Base-by-base conservation (phyloP, 2,113 vertebrate species). In the Xenus cinereus region DNA sequence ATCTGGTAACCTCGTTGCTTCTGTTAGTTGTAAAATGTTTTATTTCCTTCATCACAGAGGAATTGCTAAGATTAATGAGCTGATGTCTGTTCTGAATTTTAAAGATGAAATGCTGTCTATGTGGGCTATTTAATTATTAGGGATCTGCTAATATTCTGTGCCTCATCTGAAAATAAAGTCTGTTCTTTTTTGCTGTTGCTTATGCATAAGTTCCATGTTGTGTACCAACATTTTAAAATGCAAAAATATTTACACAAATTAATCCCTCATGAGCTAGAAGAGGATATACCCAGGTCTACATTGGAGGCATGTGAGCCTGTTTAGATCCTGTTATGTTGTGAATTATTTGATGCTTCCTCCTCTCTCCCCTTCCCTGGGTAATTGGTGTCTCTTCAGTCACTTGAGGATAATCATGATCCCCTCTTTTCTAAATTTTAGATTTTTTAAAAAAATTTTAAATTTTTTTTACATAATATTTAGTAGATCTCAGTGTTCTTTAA, bases 1-100 rank as follows among this genome's bases (percentile, higher is more conserved):
- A 28, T 75, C 53, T 86, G 11, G 2, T 93, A 77, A 74, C 37
- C 21, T 88, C 19, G 12, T 80, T 86, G 75, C 68, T 87, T 90
- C 41, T 78, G 14, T 85, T 86, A 50, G 41, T 71, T 87, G 22
- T 84, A 86, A 89, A 94, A 37, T 45, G 60, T 67, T 78, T 72
- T 50, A 12, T 92, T 95, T 78, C 10, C 43, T 81, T 88, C 39
- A 15, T 95, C n/a, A 48, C 32, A 39, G 41, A 84, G 45, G 57
- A 84, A 43, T 74, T 84, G 12, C 59, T 48, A 63, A 79, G 50
- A 66, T 90, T 53, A 78, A 23, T 81, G 56, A 93, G 27, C 24
- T 94, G 59, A 19, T 68, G 56, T 88, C 46, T 81, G 30, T 86
- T 88, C 39, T 81, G 73, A 92, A 81, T 90, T 86, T 84, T 90